These are phyloP conservation scores for Lonchura striata DNA, from an alignment of 2,113 vertebrate species.

Conservation along the genomic window DNA sequence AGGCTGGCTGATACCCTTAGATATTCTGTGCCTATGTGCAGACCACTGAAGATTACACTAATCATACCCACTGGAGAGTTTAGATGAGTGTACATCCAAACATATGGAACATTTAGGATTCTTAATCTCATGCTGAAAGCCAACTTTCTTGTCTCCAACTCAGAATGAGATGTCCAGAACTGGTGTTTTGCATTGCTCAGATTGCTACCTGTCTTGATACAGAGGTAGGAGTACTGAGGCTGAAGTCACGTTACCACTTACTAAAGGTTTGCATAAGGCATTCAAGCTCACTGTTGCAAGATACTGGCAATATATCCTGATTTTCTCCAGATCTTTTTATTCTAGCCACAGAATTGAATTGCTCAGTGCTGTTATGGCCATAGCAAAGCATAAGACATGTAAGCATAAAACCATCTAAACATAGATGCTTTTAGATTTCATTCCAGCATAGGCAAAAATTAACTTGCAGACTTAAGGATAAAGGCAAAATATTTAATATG, in stretches of 20 bases:
- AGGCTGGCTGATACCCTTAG: neutral
- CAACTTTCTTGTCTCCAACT: neutral
- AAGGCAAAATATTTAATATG: neutral
- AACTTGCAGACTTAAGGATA: neutral
- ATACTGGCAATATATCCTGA: neutral
- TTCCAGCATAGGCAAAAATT: neutral
- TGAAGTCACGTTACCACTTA: accelerated
- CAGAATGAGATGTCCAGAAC: neutral
- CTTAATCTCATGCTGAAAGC: neutral
- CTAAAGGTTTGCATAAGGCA: neutral
- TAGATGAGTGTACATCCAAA: neutral
- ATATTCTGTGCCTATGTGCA: neutral
- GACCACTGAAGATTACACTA: neutral
- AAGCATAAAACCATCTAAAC: too few relatives aligned
- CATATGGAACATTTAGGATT: neutral
- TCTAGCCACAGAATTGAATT: neutral
- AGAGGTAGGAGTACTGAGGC: neutral
- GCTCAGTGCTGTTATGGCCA: neutral
- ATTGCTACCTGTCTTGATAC: neutral
- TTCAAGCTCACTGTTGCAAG: neutral
- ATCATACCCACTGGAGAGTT: neutral
- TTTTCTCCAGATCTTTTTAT: neutral
- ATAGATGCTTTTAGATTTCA: neutral
- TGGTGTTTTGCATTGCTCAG: neutral
- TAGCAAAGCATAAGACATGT: neutral